Base-by-base conservation (phyloP, 1,140 invertebrate species). In the Drosophila arizonae region DNA sequence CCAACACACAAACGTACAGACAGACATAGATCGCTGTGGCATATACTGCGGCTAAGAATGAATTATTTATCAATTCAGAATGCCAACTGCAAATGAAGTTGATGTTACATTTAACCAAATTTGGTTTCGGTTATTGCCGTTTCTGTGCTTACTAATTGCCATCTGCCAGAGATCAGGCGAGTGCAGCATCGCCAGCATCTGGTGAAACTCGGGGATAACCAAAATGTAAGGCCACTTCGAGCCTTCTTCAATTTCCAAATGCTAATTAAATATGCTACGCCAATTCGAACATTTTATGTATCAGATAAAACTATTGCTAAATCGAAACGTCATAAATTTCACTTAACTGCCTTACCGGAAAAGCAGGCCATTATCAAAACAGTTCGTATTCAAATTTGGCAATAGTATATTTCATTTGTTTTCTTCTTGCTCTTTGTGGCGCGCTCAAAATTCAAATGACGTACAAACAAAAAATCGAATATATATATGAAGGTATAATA, bases 41-140 rank as follows among this genome's bases (percentile, higher is more conserved):
- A 6, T 41, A 24, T 43, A 64, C 58, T 60, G 61, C 52, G 48
- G 71, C 75, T 68, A 30, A 69, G 71, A 77, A 87, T 87, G 79
- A 88, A 89, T 87, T 87, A 88, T 87, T 88, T 84, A 88, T 87
- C 76, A 82, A 81, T 81, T 75, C 66, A 84, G 72, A 79, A 79
- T 39, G 80, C 61, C 76, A 73, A 63, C 79, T 82, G 81, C 80
- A 84, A 82, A 82, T 80, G 51, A 86, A 81, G 82, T 87, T 80
- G 84, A 77, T 87, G 84, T 87, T 87, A 87, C 84, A 87, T 76
- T 88, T 87, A 87, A 88, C 84, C 84, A 87, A 88, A 87, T 87
- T 88, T 77, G 84, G 84, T 39, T 55, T 36, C 50, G 63, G 50
- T 15, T 63, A 46, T 45, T 43, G 84, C 81, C 41, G 36, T 57